Evolutionary conservation across 2,113 vertebrate species (phyloP), one percentile per base, ranked within the genome.

Genomic region (Ondatra zibethicus): DNA sequence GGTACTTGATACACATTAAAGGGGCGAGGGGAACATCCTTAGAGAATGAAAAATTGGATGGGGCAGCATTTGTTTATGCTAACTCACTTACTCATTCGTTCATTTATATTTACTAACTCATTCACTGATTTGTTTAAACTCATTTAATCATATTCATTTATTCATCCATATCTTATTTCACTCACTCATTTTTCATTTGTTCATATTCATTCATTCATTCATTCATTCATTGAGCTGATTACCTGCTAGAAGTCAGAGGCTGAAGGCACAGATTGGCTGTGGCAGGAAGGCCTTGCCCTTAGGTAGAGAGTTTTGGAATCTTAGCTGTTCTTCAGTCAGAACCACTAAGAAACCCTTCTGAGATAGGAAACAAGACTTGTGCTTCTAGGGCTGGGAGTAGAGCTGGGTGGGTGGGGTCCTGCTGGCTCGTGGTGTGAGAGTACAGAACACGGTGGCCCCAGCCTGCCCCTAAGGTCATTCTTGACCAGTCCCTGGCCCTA

Each of bases 1-100:
- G 55, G 4, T 25, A 29, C 70, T 63, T 45, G 1, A 16, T 16
- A 55, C 61, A 14, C 47, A 70, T 58, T 52, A 50, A 80, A 86
- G 21, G 61, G 23, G 6, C 1, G 21, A 1, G 1, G 11, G 1
- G 2, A n/a, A 39, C 36, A n/a, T 2, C 10, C 19, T 27, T 63
- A 61, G 45, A 31, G 31, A 65, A 42, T 73, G 55, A n/a, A 42
- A 29, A 21, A 39, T 70, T 9, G 68, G 17, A 25, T 19, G 39
- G 31, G 68, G 75, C 55, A 12, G 11, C 10, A 21, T 88, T 84
- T 81, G 19, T n/a, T 39, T 84, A 29, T 82, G 55, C 13, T 42
- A 3, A 61, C 12, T 61, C n/a, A 17, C n/a, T 61, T 27, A 42
- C 3, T 55, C 84, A 9, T 14, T 93, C 4, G 45, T 45, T 85